Conservation (phyloP, 2,797 vertebrate species). For the Glyptemys insculpta region DNA sequence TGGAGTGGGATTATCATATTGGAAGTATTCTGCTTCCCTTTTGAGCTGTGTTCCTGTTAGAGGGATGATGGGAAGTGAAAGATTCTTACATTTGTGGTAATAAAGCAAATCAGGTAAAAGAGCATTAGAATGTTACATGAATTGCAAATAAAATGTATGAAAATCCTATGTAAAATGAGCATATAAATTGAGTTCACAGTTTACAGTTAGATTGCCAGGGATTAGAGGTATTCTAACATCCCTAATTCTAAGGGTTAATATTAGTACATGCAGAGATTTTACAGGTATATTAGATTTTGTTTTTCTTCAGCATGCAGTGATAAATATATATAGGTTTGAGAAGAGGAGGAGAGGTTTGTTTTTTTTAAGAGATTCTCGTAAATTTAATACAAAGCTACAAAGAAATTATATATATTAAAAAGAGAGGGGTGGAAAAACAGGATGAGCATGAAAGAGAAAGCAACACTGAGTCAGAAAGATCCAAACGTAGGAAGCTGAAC, state of each 20-base stretch:
- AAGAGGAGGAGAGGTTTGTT: not conserved
- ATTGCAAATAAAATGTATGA: not conserved
- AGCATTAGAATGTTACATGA: not conserved
- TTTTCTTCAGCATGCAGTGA: not conserved
- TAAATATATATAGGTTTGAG: rapidly evolving
- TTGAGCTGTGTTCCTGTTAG: not conserved
- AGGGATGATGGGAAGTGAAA: not conserved
- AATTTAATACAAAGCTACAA: not conserved
- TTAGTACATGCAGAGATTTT: not conserved
- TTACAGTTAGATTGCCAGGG: not conserved
- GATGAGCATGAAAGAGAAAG: not conserved
- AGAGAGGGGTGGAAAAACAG: rapidly evolving
- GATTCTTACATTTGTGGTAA: no score
- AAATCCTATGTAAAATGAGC: not conserved
- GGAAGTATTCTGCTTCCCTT: not conserved
- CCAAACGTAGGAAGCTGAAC: not conserved
- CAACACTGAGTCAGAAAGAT: not conserved
- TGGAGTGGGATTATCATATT: not conserved
- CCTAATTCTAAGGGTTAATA: not conserved
- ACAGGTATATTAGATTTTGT: not conserved
- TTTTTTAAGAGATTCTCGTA: no score
- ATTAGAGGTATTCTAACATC: slow-evolving; percentile 25
- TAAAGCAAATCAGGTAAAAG: not conserved
- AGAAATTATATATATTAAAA: not conserved
- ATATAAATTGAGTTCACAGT: rapidly evolving